Conservation (phyloP, 1,140 invertebrate species). For the Drosophila lacertosa region DNA sequence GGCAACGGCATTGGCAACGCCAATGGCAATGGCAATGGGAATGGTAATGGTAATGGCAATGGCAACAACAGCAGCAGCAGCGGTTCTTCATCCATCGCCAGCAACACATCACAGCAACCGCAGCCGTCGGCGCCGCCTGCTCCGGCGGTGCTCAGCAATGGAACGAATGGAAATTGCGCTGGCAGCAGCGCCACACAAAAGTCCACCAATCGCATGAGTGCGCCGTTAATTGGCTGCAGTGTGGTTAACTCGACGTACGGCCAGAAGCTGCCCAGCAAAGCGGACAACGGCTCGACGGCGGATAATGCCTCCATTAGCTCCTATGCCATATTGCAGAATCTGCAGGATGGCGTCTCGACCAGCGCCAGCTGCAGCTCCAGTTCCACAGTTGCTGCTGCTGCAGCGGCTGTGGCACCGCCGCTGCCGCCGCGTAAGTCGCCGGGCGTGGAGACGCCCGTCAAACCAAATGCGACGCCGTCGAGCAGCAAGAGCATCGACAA, state of each 20-base stretch:
- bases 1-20: constrained; percentile 19
- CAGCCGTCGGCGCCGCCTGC: constrained; percentile 66
- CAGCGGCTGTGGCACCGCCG: constrained; percentile 65
- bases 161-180: constrained; percentile 6
- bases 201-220: constrained; percentile 78
- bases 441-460: constrained; percentile 81
- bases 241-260: constrained; percentile 69
- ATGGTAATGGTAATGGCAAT: constrained; percentile 17
- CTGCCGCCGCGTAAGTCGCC: constrained; percentile 88
- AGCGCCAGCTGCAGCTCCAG: constrained; percentile 3
- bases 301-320: constrained; percentile 72
- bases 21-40: constrained; percentile 26
- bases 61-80: constrained; percentile 21
- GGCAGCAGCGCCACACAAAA: constrained; percentile 56
- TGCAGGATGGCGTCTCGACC: constrained; percentile 61
- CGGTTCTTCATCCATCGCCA: no score
- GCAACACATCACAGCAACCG: constrained; percentile 46
- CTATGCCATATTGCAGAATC: constrained; percentile 80
- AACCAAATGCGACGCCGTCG: constrained; percentile 46
- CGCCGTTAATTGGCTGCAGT: constrained; percentile 73
- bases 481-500: constrained; percentile 74
- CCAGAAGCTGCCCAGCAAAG: constrained; percentile 58
- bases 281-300: constrained; percentile 50
- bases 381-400: background rate
- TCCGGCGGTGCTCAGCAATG: constrained; percentile 64